Conservation (phyloP, 2,113 vertebrate species). For the Fregetta grallaria region DNA sequence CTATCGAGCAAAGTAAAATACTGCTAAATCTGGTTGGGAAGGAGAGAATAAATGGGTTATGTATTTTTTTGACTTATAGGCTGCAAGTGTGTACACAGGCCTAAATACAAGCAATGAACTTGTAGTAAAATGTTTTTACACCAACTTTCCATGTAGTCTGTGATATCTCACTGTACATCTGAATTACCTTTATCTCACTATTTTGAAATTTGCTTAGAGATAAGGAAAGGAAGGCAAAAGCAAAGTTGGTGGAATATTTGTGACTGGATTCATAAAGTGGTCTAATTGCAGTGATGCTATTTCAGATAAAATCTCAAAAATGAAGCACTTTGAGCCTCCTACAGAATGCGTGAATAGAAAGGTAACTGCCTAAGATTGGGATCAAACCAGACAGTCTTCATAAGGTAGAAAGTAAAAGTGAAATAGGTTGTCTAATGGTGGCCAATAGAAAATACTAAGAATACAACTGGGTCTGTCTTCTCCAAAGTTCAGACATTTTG, state of each 20-base stretch:
- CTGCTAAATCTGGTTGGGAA: not conserved
- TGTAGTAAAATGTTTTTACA: not conserved
- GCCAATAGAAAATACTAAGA: not conserved
- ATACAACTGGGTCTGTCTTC: not conserved
- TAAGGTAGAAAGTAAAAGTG: not conserved
- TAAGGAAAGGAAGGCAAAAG: not conserved
- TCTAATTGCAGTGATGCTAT: not conserved
- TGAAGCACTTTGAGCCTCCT: not conserved
- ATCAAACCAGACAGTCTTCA: not conserved
- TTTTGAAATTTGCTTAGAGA: not conserved
- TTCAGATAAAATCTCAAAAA: not conserved
- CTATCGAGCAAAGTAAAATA: not conserved
- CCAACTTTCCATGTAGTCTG: not conserved
- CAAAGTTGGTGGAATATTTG: not conserved
- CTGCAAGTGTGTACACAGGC: not conserved
- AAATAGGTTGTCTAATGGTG: not conserved
- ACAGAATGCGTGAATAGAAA: accelerated
- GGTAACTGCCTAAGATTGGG: not conserved
- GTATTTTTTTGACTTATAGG: not conserved
- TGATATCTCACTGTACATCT: not conserved
- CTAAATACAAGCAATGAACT: not conserved
- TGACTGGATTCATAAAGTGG: not conserved
- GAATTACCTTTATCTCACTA: not conserved
- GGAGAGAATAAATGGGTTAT: not conserved
- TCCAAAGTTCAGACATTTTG: not conserved